A percentile compares a stretch with the other conserved stretches of the same genome.
These are phyloP conservation scores for Hycleus cichorii DNA, from an alignment of 1,140 invertebrate genomes.

Conservation along the genomic window DNA sequence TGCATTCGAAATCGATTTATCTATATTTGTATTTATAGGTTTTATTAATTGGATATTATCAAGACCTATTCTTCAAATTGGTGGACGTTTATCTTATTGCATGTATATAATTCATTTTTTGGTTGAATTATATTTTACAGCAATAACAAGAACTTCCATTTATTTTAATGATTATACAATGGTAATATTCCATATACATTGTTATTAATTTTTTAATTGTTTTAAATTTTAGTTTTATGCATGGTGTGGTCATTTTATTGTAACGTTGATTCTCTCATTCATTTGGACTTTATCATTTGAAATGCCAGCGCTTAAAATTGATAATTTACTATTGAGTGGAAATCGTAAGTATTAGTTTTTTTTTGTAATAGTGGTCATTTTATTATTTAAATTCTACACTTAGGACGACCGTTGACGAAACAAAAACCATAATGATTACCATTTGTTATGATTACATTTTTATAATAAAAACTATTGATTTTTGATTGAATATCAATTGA, in stretches of 20 bases:
- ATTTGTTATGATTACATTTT: too few relatives aligned
- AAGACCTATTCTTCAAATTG: slow-evolving; percentile 23
- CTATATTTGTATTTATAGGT: background rate
- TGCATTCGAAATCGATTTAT: background rate
- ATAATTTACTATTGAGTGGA: slow-evolving; percentile 8
- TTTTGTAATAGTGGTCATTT: too few relatives aligned
- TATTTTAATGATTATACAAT: background rate
- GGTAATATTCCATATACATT: background rate
- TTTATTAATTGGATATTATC: slow-evolving; percentile 27
- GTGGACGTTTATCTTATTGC: slow-evolving; percentile 25
- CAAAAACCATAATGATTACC: too few relatives aligned
- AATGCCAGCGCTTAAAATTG: slow-evolving; percentile 17
- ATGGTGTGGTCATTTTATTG: slow-evolving; percentile 14
- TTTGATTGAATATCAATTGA: too few relatives aligned
- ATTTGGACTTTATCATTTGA: slow-evolving; percentile 22
- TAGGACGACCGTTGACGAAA: too few relatives aligned
- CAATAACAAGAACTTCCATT: slow-evolving; percentile 3
- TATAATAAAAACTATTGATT: too few relatives aligned
- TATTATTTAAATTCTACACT: too few relatives aligned
- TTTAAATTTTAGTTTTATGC: slow-evolving; percentile 15
- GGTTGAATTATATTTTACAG: slow-evolving; percentile 6
- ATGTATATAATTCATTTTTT: slow-evolving; percentile 29
- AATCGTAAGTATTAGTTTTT: too few relatives aligned
- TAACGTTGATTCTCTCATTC: slow-evolving; percentile 7
- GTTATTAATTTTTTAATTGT: background rate